Evolutionary conservation across 1,140 invertebrate genomes (phyloP), one percentile per base, ranked within the genome.

Genomic region (Coelopa frigida): DNA sequence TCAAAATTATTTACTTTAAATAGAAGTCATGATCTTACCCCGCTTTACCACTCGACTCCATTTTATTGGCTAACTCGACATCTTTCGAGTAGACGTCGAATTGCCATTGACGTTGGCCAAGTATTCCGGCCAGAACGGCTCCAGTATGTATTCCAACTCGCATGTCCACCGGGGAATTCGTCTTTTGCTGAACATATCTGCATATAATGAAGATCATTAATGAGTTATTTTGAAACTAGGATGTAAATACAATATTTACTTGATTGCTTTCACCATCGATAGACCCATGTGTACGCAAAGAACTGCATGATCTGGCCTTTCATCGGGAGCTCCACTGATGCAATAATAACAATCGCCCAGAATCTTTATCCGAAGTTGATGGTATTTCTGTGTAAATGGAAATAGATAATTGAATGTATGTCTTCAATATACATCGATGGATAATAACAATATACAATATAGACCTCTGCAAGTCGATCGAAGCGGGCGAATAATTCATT

Each of bases 31-130:
- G n/a, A n/a, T 71, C 78, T 78, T 74, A 97, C 94, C 94, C 94
- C 3, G 94, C 90, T 70, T 87, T 82, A 27, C 95, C 95, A 48
- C 88, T 90, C 67, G 90, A 93, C 73, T 99, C 95, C 94, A 98
- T 98, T 74, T 97, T 96, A 70, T 98, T 98, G 8, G 95, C 95
- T 32, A 98, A 74, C 59, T 94, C 94, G 5, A 98, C 95, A 67
- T 98, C 95, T 61, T 95, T 87, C 47, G 89, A 92, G 70, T 97
- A 98, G 23, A 99, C 91, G 61, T 99, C 95, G 72, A 95, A 98
- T 72, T 98, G 94, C 94, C 94, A 98, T 65, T 98, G 95, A 22
- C 89, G 73, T 57, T 97, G 89, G 0, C 95, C 95, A 31, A 98
- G 75, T 15, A 99, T 94, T 1, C 95, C 95, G 27, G 94, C 94